Evolutionary conservation across 2,888 invertebrate genomes (phyloP), one percentile per base, ranked within the genome.

Genomic region (Heterodera filipjevi): DNA sequence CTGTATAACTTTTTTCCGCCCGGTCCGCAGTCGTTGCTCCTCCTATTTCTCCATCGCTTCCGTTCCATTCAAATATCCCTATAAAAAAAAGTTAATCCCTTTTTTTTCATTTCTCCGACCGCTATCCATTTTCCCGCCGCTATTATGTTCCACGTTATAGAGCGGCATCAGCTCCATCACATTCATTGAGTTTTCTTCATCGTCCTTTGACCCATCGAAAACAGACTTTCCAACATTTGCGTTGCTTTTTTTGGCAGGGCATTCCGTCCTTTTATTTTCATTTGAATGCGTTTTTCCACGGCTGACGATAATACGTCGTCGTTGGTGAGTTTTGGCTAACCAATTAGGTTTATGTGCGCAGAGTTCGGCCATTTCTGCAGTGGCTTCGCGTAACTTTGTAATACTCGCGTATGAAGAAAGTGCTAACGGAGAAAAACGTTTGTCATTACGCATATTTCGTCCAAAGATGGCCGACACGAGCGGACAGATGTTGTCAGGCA

Each of bases 401-500:
- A 84, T 76, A 1, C 78, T 22, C 32, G 19, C 32, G 35, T n/a
- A 64, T 32, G 49, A 66, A 68, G 39, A 76, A 68, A 76, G 59
- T 2, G 66, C 32, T 6, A 33, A 66, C 6, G 64, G 53, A 16
- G 33, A 22, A n/a, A 87, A 66, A 12, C 86, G 81, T 16, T 81
- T 75, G 77, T 85, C 86, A 30, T 71, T 73, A 71, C 79, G 83
- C 74, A 84, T 64, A 35, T 82, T 83, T 8, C 64, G 77, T 46
- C 81, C 81, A 35, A 81, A 71, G 33, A 85, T 46, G 1, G 83
- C 85, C 10, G 84, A 78, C 39, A 84, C 79, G 19, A 87, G 78
- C 0, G 84, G 83, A 12, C 81, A 81, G 5, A 88, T 75, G 73
- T 85, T 88, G 44, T 86, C 86, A 1, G 89, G 88, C 27, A 89